Evolutionary conservation across 2,113 vertebrate genomes (phyloP), one percentile per base, ranked within the genome.

Genomic region (Syrmaticus mikado): DNA sequence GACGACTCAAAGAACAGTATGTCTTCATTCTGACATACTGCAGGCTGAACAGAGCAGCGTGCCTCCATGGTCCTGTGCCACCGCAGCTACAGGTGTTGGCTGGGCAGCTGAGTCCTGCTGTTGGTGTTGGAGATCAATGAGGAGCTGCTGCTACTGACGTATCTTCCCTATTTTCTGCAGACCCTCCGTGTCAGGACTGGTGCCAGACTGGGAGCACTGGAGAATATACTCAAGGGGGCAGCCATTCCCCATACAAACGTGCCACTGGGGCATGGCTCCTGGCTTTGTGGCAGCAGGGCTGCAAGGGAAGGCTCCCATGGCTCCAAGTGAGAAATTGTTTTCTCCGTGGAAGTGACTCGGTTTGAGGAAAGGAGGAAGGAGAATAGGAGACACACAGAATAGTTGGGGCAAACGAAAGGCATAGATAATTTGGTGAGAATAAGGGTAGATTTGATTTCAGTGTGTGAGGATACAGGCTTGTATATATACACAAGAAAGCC

Each of bases 211-310:
- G 73, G 85, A 83, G 40, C 79, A 57, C n/a, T n/a, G 79, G 91
- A 83, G 85, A 81, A 41, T 21, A 10, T 81, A 82, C 94, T 96
- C 75, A 93, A 96, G 93, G 85, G 90, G 96, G 90, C 94, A 95
- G 91, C 90, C 93, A 84, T 86, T 92, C 79, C 46, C 82, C 73
- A 72, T 74, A 68, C 24, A 79, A 91, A 85, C 40, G 53, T 43
- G 67, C 30, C 66, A 13, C 27, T 12, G 64, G 77, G 83, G 57
- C 46, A 18, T 34, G 13, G 34, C 28, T 75, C 61, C 48, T 30
- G 13, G 17, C 45, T 64, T 40, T 41, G 67, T 71, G 25, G 53
- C 55, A 78, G 76, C 62, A 77, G 68, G 13, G 53, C 25, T 74
- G 64, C 50, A 32, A 72, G 25, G 57, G 50, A 18, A 28, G 30